Conservation (phyloP, 2,113 vertebrate species). For the Oceanites oceanicus region DNA sequence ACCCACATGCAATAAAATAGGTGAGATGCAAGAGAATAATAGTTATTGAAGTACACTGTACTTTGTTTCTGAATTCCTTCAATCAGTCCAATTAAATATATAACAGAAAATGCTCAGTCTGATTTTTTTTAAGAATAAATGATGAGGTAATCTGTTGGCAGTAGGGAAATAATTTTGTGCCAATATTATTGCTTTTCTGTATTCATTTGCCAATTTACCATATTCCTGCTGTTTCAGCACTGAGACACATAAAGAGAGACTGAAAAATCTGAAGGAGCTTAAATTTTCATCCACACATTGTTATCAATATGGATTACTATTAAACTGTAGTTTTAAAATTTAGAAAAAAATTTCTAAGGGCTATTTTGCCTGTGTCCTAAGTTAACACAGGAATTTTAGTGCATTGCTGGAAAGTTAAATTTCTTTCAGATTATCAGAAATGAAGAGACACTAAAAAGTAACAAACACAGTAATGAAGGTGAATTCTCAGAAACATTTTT, state of each 20-base stretch:
- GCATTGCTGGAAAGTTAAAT: neutral
- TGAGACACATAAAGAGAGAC: accelerated
- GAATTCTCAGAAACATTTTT: neutral
- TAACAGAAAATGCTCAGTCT: neutral
- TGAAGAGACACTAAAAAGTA: neutral
- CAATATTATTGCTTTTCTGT: neutral
- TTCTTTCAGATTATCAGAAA: neutral
- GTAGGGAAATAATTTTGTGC: neutral
- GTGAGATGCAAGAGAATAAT: neutral
- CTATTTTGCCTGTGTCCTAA: neutral
- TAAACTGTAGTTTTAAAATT: neutral
- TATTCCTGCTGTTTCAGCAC: neutral
- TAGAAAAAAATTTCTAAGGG: neutral
- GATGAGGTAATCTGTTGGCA: neutral
- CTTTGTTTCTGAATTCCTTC: neutral
- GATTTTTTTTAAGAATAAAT: neutral
- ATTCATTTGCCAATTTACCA: neutral
- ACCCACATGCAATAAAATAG: neutral
- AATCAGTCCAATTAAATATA: neutral
- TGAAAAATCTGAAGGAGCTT: neutral
- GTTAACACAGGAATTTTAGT: neutral
- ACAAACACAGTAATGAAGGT: neutral
- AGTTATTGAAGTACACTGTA: neutral
- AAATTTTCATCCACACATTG: neutral
- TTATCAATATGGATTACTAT: neutral